Base-by-base conservation (phyloP, 64 coral and sea anemone species). In the Platygyra sinensis region DNA sequence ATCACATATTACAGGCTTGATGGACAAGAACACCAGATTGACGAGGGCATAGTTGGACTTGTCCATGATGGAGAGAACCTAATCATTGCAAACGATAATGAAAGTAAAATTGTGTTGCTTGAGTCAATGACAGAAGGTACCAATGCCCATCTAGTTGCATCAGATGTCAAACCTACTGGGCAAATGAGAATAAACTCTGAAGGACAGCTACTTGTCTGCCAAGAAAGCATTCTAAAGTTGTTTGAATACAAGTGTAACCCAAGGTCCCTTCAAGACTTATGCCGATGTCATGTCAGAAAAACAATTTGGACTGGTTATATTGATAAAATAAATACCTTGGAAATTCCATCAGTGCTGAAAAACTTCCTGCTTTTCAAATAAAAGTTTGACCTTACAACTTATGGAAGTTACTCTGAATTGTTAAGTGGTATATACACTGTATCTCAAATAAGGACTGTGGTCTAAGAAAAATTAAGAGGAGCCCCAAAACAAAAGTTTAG, bases 31-130 rank as follows among this genome's bases (percentile, higher is more conserved):
- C 79, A 80, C 86, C 33, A 73, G 4, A 86, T 92, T 59, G 87
- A 25, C 3, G 1, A 7, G 7, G 10, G 27, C 60, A 32, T 91
- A 25, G 13, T 6, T 33, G 73, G 90, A 16, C 1, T 96, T 55
- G 90, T 54, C 42, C 94, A 96, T 65, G 94, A 96, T 89, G 94
- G 80, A 20, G 72, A 92, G 86, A 76, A 96, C 42, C 38, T 96
- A 8, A 82, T 96, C n/a, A 76, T 96, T 89, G 90, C 86, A 2
- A 85, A 36, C 33, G 33, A 36, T 3, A 36, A 79, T 36, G 52
- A 72, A 14, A 18, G 36, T 73, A 72, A 86, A 73, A 84, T 96
- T 60, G 18, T 96, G 30, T 30, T 96, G 46, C 63, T 96, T 50
- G 94, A 96, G 52, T 86, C 90, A 24, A 67, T 87, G 38, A 86